phyloP scores from a whole-genome alignment of 2,888 invertebrate species.

The Myopa tessellatipennis region DNA sequence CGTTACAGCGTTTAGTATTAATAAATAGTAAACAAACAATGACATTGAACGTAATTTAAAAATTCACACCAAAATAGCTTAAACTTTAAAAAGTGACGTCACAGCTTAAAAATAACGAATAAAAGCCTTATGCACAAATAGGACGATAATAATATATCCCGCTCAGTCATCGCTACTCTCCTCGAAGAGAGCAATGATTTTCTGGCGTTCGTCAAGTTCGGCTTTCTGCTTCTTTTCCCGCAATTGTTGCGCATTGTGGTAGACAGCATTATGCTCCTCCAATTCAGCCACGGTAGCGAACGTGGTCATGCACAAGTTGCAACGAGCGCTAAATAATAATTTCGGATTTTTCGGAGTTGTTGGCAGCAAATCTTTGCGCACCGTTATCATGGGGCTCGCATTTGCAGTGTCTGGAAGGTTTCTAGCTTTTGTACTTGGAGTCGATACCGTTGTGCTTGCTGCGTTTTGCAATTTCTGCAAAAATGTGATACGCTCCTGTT shows the following conservation, averaged over 20 bases:
- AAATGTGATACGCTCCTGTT: slow-evolving; percentile 54
- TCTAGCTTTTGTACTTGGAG: slow-evolving; percentile 13
- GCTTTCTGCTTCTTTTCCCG: slow-evolving; percentile 41
- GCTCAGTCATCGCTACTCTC: slow-evolving; percentile 48
- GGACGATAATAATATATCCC: not conserved
- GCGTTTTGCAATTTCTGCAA: slow-evolving; percentile 61
- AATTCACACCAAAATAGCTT: slow-evolving; percentile 6
- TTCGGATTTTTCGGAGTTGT: slow-evolving; percentile 22
- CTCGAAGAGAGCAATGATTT: slow-evolving; percentile 65
- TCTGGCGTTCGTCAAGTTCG: slow-evolving; percentile 56
- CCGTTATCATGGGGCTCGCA: slow-evolving; percentile 44
- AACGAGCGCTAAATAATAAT: slow-evolving; percentile 60
- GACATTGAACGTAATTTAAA: not conserved
- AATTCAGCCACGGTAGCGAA: slow-evolving; percentile 61
- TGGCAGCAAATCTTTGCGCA: slow-evolving; percentile 47
- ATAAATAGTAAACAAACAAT: slow-evolving; percentile 4
- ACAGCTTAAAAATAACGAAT: slow-evolving; percentile 23
- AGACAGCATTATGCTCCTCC: slow-evolving; percentile 62
- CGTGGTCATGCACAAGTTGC: slow-evolving; percentile 60
- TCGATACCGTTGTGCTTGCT: slow-evolving; percentile 22
- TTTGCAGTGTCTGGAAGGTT: slow-evolving; percentile 2
- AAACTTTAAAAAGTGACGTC: not conserved
- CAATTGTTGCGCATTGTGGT: slow-evolving; percentile 54
- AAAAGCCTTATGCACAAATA: slow-evolving; percentile 16
- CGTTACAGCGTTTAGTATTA: not conserved